Evolutionary conservation across 2,797 vertebrate species (phyloP).

Genomic region (Spinibarbus caldwelli): DNA sequence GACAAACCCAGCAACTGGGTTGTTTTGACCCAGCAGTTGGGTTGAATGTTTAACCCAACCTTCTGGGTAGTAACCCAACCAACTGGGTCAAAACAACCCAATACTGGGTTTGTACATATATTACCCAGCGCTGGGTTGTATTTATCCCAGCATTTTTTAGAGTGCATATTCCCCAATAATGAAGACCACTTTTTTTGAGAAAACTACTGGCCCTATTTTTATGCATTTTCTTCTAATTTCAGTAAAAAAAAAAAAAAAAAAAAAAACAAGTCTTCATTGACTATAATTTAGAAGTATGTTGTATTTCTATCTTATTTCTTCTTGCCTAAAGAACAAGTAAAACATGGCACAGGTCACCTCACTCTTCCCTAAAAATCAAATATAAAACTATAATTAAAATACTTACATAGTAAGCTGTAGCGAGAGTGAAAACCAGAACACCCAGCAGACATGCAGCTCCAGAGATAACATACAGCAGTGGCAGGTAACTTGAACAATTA

Average conservation of each 20-base stretch:
- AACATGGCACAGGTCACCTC: not conserved
- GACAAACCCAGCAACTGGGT: no score
- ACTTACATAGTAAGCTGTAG: conserved; percentile 68
- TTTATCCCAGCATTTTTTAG: no score
- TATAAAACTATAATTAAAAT: not conserved
- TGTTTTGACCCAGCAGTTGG: no score
- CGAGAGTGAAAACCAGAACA: conserved; percentile 58
- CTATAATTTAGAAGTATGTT: not conserved
- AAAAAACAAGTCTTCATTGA: not conserved
- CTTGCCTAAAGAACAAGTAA: not conserved
- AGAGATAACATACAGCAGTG: conserved; percentile 71
- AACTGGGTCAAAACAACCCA: no score
- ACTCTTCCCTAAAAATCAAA: not conserved
- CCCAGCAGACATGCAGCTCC: conserved; percentile 66
- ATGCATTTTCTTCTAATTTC: not conserved
- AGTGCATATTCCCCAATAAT: no score
- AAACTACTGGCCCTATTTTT: not conserved
- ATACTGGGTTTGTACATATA: no score
- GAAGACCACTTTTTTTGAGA: not conserved
- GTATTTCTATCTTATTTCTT: not conserved
- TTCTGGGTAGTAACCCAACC: no score
- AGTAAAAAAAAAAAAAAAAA: no score
- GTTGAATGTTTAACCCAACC: no score
- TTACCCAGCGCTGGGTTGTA: no score
- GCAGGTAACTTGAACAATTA: conserved; percentile 66